phyloP scores from a whole-genome alignment of 2,888 invertebrate genomes.

The Aquatica leii region DNA sequence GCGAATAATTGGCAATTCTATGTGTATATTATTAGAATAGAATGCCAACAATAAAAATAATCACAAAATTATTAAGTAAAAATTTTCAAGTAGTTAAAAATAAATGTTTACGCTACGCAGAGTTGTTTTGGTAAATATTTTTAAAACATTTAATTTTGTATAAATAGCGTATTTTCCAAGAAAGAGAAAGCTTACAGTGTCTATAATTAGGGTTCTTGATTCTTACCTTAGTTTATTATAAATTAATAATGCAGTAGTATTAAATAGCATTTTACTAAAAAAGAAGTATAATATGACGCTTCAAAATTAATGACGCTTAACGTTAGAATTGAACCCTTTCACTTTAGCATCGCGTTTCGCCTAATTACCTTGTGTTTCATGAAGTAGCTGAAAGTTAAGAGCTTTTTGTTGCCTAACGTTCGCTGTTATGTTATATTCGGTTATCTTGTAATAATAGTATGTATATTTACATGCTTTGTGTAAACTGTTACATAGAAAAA shows the following conservation, averaged over 20 bases:
- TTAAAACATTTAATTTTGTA: too few relatives aligned
- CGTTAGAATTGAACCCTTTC: slow-evolving; percentile 43
- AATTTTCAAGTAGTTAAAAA: too few relatives aligned
- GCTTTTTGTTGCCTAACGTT: slow-evolving; percentile 42
- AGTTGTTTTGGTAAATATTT: too few relatives aligned
- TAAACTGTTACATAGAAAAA: neutral
- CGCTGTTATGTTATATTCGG: slow-evolving; percentile 40
- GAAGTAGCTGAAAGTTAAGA: slow-evolving; percentile 35
- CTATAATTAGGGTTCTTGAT: too few relatives aligned
- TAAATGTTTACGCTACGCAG: too few relatives aligned
- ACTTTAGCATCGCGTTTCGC: slow-evolving; percentile 44
- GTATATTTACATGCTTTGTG: neutral
- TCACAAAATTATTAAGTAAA: too few relatives aligned
- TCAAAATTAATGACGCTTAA: slow-evolving; percentile 48
- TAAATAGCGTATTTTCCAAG: too few relatives aligned
- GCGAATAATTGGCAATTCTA: too few relatives aligned
- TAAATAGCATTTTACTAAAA: slow-evolving; percentile 30
- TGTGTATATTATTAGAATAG: too few relatives aligned
- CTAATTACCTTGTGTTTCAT: slow-evolving; percentile 48
- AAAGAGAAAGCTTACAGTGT: too few relatives aligned
- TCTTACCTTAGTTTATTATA: too few relatives aligned
- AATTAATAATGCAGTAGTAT: slow-evolving; percentile 30
- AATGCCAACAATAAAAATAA: too few relatives aligned
- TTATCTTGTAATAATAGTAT: slow-evolving; percentile 43
- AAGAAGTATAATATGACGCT: slow-evolving; percentile 48